These are phyloP conservation scores for Dryadula phaetusa DNA, from an alignment of 2,888 invertebrate species.

Conservation along the genomic window DNA sequence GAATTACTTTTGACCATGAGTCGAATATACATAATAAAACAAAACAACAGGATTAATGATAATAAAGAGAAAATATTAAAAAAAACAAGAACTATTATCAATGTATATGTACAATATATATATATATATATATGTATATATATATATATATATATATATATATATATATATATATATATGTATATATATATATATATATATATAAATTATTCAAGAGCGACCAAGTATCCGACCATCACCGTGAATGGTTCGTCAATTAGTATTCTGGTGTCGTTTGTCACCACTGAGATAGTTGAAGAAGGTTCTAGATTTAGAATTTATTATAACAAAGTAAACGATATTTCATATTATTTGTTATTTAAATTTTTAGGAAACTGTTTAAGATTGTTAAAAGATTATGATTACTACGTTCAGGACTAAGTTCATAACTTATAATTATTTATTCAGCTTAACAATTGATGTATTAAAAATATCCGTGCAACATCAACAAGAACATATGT, in stretches of 20 bases:
- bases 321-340: not conserved
- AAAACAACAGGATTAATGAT: too few species aligned
- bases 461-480: not conserved
- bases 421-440: too few species aligned
- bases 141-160: not conserved
- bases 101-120: not conserved
- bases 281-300: constrained; percentile 9
- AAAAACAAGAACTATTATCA: not conserved
- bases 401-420: too few species aligned
- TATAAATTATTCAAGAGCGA: not conserved
- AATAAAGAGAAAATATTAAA: not conserved
- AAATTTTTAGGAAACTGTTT: not conserved
- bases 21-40: too few species aligned
- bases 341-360: not conserved
- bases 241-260: constrained; percentile 19
- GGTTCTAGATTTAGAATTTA: constrained; percentile 5
- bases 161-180: not conserved
- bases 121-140: too few species aligned
- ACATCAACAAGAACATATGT: not conserved
- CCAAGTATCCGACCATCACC: constrained; percentile 4
- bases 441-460: too few species aligned
- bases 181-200: not conserved
- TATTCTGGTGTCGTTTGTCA: constrained; percentile 19
- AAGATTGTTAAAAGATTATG: not conserved
- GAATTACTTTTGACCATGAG: too few species aligned